Conservation (phyloP, 2,888 invertebrate genomes). For the Acutogordius australiensis region DNA sequence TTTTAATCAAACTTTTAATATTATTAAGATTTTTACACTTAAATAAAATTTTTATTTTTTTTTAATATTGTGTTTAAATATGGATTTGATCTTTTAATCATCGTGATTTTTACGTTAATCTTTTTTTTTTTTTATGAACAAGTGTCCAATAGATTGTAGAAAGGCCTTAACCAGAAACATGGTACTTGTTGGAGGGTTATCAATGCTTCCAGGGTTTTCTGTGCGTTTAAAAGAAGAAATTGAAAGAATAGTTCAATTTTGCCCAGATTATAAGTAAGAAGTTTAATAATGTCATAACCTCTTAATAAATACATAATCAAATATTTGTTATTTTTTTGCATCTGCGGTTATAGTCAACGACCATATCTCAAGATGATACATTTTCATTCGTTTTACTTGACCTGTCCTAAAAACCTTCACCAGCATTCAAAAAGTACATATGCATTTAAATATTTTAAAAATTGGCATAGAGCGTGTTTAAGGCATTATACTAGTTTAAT, state of each 20-base stretch:
- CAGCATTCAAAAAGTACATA: too few species aligned
- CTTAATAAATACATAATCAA: neutral
- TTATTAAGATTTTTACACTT: neutral
- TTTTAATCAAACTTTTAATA: too few species aligned
- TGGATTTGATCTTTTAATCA: too few species aligned
- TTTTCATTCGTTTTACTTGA: too few species aligned
- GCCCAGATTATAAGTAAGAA: neutral
- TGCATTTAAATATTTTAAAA: too few species aligned
- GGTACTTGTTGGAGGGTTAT: neutral
- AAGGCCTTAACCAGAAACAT: neutral
- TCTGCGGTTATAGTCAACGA: too few species aligned
- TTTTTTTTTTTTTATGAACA: neutral
- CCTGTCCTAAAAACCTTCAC: too few species aligned
- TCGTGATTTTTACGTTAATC: neutral
- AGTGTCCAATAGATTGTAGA: constrained; percentile 5
- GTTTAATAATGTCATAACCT: neutral
- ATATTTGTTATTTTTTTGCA: too few species aligned
- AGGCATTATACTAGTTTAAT: too few species aligned
- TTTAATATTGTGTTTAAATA: too few species aligned
- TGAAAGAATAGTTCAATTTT: neutral
- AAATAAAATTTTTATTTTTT: neutral
- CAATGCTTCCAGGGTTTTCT: neutral
- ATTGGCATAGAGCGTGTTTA: too few species aligned
- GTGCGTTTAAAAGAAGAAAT: constrained; percentile 2
- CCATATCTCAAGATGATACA: too few species aligned